A percentile compares a stretch with the other conserved stretches of the same genome.
phyloP scores from a whole-genome alignment of 2,113 vertebrate genomes.

The Odocoileus virginianus region DNA sequence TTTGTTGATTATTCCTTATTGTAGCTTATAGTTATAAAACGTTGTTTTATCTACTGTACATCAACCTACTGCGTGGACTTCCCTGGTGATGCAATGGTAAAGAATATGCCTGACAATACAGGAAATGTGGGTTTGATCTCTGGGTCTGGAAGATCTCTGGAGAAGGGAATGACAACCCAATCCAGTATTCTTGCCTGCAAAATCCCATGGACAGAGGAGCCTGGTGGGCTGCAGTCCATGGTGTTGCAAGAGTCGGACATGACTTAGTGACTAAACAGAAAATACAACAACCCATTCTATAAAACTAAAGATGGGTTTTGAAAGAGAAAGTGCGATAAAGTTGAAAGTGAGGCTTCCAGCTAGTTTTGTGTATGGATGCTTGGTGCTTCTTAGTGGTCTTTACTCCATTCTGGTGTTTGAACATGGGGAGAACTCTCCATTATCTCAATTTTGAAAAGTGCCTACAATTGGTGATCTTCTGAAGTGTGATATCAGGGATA shows the following conservation, averaged over 20 bases:
- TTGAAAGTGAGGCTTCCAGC: background rate
- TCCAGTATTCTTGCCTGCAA: background rate
- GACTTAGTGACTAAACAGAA: background rate
- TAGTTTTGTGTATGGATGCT: background rate
- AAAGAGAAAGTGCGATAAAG: background rate
- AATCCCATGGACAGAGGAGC: background rate
- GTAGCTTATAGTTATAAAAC: background rate
- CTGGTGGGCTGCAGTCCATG: background rate
- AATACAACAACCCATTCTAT: background rate
- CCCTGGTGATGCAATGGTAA: background rate
- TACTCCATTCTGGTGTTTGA: background rate
- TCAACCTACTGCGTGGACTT: background rate
- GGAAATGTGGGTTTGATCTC: fast-evolving
- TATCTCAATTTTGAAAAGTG: background rate
- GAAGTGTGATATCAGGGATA: background rate
- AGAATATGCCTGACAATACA: background rate
- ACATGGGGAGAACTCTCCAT: background rate
- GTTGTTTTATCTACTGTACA: background rate
- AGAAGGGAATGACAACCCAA: background rate
- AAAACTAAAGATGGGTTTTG: background rate
- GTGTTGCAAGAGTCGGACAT: background rate
- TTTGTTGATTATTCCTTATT: background rate
- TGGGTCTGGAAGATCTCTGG: background rate
- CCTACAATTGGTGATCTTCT: background rate
- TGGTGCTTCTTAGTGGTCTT: background rate